phyloP scores from a whole-genome alignment of 1,140 invertebrate genomes.

The Rhopalosiphum padi region DNA sequence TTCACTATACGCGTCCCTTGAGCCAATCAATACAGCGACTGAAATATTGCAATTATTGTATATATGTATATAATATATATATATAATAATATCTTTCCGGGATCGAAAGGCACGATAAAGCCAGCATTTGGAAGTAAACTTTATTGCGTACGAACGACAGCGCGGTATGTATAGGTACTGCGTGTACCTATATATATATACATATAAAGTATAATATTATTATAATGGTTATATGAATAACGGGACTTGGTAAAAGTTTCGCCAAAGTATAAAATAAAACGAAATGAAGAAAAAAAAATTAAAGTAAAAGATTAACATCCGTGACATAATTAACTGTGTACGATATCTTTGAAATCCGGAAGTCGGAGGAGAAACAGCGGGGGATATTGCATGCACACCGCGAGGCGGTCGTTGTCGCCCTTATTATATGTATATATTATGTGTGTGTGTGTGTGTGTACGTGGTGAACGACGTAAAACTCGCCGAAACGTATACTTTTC shows the following conservation, averaged over 20 bases:
- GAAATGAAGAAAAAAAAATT: neutral
- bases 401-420: neutral
- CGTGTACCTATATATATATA: neutral
- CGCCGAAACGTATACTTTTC: neutral
- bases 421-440: neutral
- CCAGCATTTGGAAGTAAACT: neutral
- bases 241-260: constrained; percentile 30
- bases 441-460: neutral
- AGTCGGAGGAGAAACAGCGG: neutral
- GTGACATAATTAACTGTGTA: constrained; percentile 34
- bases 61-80: too few relatives aligned
- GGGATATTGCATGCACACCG: neutral
- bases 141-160: neutral
- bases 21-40: neutral
- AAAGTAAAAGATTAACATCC: constrained; percentile 15
- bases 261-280: neutral
- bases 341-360: constrained; percentile 27
- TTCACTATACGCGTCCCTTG: neutral
- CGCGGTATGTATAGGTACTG: too few relatives aligned
- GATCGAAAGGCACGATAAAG: neutral
- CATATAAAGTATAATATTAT: constrained; percentile 22
- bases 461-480: neutral
- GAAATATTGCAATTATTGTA: constrained; percentile 27
- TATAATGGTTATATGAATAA: neutral
- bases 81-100: neutral